Percentiles rank a stretch among this genome's conserved stretches.
Evolutionary conservation across 2,113 vertebrate genomes (phyloP).

Genomic region (Calyptomena viridis): DNA sequence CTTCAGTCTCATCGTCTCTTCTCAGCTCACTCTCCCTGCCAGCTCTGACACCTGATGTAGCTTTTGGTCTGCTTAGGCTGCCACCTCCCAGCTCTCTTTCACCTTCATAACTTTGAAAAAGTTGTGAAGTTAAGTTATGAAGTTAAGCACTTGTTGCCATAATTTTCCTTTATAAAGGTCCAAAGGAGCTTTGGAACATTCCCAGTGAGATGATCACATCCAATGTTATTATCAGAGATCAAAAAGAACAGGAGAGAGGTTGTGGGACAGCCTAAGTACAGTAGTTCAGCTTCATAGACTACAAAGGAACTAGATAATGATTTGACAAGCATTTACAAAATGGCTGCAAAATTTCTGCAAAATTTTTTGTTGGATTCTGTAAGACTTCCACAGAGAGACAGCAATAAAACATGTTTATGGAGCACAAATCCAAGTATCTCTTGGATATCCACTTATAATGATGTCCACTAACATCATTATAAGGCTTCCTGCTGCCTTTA

Average conservation of each 20-base stretch:
- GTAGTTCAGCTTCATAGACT: not conserved
- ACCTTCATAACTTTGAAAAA: not conserved
- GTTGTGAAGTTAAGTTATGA: not conserved
- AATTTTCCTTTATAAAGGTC: not conserved
- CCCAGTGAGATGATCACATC: not conserved
- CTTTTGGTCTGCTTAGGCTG: not conserved
- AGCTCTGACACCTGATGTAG: slow-evolving; percentile 25
- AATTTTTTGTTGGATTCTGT: not conserved
- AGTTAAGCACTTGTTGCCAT: not conserved
- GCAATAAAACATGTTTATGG: not conserved
- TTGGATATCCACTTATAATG: too few species aligned
- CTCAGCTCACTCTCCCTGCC: not conserved
- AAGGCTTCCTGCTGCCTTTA: not conserved
- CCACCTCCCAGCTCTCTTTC: not conserved
- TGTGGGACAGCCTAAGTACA: not conserved
- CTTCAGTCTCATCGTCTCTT: not conserved
- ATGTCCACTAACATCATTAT: not conserved
- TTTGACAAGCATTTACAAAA: not conserved
- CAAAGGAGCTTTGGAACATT: not conserved
- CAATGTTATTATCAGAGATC: not conserved
- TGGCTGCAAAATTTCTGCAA: not conserved
- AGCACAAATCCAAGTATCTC: not conserved
- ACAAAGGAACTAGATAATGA: not conserved
- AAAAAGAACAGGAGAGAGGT: not conserved
- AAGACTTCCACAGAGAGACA: not conserved